Percentiles rank a stretch among this genome's conserved stretches.
Evolutionary conservation across 37 sponge, comb jelly and placozoan species (phyloP).

Genomic region (Bolinopsis microptera): DNA sequence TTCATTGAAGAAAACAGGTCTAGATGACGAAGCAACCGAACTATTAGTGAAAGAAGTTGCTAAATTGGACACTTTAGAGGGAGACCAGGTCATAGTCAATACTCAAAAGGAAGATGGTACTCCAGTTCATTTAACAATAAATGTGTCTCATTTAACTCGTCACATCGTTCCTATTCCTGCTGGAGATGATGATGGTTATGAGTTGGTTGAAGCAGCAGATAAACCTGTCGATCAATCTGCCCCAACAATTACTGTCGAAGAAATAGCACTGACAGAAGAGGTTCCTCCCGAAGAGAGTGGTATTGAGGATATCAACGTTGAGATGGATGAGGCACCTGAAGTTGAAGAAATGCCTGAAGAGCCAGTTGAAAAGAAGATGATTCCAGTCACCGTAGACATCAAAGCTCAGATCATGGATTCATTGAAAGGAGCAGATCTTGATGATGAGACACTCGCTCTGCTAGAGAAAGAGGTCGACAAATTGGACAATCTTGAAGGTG

Average conservation of each 20-base stretch:
- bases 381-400: slow-evolving; percentile 17
- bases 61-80: neutral
- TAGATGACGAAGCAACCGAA: neutral
- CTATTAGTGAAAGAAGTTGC: slow-evolving; percentile 9
- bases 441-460: neutral
- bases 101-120: neutral
- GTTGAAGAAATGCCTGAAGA: neutral
- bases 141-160: neutral
- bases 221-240: neutral
- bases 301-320: neutral
- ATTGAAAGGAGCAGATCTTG: neutral
- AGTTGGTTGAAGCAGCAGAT: neutral
- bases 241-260: neutral
- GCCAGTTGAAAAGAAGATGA: neutral
- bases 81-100: neutral
- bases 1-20: neutral
- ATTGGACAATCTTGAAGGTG: neutral
- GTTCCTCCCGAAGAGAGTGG: neutral
- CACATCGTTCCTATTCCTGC: neutral
- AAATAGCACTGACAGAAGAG: neutral
- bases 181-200: neutral
- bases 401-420: slow-evolving; percentile 39
- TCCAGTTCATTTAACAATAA: neutral
- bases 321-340: neutral
- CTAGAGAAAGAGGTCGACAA: slow-evolving; percentile 35